Evolutionary conservation across 2,113 vertebrate species (phyloP).

Genomic region (Oncorhynchus clarkii): DNA sequence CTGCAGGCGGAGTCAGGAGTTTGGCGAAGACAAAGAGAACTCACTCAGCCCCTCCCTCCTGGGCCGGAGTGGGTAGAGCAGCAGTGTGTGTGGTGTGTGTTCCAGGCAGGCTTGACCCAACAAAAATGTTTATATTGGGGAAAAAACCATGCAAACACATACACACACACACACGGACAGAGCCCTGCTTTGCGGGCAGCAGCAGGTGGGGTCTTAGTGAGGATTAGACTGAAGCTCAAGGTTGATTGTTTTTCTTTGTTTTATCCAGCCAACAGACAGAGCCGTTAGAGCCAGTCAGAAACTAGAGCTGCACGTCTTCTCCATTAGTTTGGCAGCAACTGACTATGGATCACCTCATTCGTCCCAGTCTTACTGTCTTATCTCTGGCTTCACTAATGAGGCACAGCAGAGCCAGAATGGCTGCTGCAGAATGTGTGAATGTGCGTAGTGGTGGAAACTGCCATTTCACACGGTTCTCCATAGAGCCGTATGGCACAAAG

Average conservation of each 20-base stretch:
- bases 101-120: neutral
- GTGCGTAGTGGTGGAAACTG: neutral
- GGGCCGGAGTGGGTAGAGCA: neutral
- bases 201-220: slow-evolving; percentile 2
- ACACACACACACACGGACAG: neutral
- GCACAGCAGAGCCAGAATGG: neutral
- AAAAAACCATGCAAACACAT: neutral
- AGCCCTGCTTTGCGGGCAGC: neutral
- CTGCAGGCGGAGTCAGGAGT: neutral
- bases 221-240: neutral
- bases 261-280: neutral
- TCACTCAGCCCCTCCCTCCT: neutral
- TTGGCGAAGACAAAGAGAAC: neutral
- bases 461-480: too few species aligned
- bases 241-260: neutral
- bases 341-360: too few species aligned
- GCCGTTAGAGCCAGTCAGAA: neutral
- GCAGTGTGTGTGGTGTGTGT: neutral
- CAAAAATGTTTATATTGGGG: neutral
- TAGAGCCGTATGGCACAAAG: too few species aligned
- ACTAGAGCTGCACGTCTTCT: neutral
- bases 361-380: too few species aligned
- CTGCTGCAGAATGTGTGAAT: neutral
- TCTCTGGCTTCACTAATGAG: too few species aligned
- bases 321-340: neutral